Base-by-base conservation (phyloP, 2,113 vertebrate species). In the Plestiodon gilberti region DNA sequence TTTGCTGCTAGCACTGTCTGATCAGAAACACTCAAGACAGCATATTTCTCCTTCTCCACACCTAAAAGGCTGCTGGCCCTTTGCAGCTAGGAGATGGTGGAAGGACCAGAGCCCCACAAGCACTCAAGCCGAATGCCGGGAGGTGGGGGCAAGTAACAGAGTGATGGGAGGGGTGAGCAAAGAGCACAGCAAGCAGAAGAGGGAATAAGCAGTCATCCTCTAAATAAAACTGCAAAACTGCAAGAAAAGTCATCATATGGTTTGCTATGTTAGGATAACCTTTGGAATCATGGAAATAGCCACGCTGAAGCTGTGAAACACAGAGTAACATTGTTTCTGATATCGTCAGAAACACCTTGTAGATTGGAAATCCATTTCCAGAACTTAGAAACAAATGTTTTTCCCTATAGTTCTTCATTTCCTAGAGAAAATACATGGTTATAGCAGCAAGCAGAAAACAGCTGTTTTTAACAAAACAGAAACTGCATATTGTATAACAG, bases 231-330 rank as follows among this genome's bases (percentile, higher is more conserved):
- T 70, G 69, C 69, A 38, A 35, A 15, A 18, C n/a, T 70, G 69
- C 69, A 70, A n/a, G n/a, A n/a, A n/a, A n/a, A 48, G 43, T 48
- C n/a, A 69, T 33, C 25, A 33, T 20, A 20, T 33, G 33, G 69
- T 33, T 35, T 30, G 7, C 17, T 20, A 70, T 9, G 28, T 25
- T 65, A 30, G 5, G 6, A 89, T 23, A 76, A 30, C 81, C 33
- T 43, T 82, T 13, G 23, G 25, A 90, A 71, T 80, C 70, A 17
- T 17, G 7, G 61, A 2, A 4, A 25, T 25, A 87, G 10, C 20
- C 76, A 78, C 79, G 35, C 79, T 61, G 92, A 74, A 90, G 43
- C 43, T 75, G 85, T 52, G 70, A 81, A 67, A 87, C 86, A 86
- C 22, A n/a, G n/a, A n/a, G n/a, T n/a, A 87, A 88, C 88, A 78